Evolutionary conservation across 2,888 invertebrate genomes (phyloP).

Genomic region (Sinopyrophorus schimmeli): DNA sequence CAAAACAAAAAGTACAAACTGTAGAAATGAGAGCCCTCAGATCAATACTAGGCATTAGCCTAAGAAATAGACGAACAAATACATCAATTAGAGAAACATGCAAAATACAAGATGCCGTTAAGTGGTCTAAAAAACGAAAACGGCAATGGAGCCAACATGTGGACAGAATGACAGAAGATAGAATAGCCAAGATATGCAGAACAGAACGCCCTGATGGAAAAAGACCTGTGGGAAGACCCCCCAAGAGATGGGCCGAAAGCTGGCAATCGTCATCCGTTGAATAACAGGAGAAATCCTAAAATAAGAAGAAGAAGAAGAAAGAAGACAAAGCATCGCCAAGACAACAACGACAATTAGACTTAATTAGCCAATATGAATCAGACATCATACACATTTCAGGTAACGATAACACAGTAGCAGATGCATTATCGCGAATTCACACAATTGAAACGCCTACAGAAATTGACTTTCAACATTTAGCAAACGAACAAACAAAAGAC

Average conservation of each 20-base stretch:
- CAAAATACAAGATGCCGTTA: neutral
- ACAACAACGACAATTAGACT: too few species aligned
- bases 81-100: neutral
- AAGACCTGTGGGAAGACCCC: neutral
- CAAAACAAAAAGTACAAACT: too few species aligned
- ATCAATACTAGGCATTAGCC: neutral
- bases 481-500: too few species aligned
- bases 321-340: too few species aligned
- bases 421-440: too few species aligned
- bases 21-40: neutral
- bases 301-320: slow-evolving; percentile 4
- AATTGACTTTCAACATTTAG: too few species aligned
- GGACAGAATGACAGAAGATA: slow-evolving; percentile 1
- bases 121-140: slow-evolving; percentile 1
- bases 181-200: slow-evolving; percentile 4
- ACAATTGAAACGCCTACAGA: too few species aligned
- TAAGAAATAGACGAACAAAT: slow-evolving; percentile 1
- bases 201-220: slow-evolving; percentile 1
- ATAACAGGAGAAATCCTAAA: too few species aligned
- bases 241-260: neutral
- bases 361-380: too few species aligned
- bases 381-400: too few species aligned
- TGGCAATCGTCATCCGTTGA: slow-evolving; percentile 2
- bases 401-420: too few species aligned
- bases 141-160: slow-evolving; percentile 1